Evolutionary conservation across 2,797 vertebrate genomes (phyloP).

Genomic region (Astyanax mexicanus): DNA sequence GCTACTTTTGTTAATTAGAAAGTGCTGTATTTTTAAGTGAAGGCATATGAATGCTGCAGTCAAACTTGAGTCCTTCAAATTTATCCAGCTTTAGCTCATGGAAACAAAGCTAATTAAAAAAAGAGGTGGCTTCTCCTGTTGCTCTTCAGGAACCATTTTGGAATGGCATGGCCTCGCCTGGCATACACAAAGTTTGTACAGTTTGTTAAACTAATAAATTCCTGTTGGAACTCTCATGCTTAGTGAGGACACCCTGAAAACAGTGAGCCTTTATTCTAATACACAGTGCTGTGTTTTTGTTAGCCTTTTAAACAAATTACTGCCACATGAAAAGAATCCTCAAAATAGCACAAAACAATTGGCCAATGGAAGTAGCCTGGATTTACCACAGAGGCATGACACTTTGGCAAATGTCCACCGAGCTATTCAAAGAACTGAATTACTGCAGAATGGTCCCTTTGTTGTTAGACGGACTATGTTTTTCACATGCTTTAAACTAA

Average conservation of each 20-base stretch:
- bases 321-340: background rate
- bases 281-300: background rate
- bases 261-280: background rate
- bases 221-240: background rate
- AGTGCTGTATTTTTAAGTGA: background rate
- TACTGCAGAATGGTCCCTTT: conserved; percentile 53
- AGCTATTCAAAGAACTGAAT: conserved; percentile 46
- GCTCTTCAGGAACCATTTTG: conserved; percentile 9
- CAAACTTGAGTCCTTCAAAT: background rate
- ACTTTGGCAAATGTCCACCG: conserved; percentile 38
- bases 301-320: conserved; percentile 5
- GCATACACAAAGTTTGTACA: background rate
- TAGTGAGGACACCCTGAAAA: background rate
- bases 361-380: conserved; percentile 32
- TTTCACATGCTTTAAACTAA: conserved; percentile 40
- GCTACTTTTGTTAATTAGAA: background rate
- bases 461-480: conserved; percentile 39
- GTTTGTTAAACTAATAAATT: conserved; percentile 1
- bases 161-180: background rate
- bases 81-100: conserved; percentile 36
- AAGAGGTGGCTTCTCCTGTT: background rate
- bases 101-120: conserved; percentile 26
- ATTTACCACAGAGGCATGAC: conserved; percentile 36
- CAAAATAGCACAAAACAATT: conserved; percentile 28
- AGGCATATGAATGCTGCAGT: background rate